These are phyloP conservation scores for Intellagama lesueurii DNA, from an alignment of 2,797 vertebrate species.

Conservation along the genomic window DNA sequence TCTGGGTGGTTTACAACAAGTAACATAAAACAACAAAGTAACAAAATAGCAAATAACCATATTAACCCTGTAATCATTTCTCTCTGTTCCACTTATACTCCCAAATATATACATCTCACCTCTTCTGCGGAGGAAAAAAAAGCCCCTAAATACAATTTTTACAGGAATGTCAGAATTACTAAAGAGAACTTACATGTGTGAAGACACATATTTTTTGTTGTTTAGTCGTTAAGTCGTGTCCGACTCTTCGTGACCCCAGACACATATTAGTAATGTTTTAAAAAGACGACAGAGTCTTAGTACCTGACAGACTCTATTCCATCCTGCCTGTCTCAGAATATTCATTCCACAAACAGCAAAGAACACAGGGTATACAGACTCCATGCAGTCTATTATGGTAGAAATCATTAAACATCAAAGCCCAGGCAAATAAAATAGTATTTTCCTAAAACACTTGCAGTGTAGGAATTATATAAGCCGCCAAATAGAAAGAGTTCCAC, in stretches of 20 bases:
- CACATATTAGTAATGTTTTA: background rate
- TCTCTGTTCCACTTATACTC: background rate
- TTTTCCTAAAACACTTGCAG: background rate
- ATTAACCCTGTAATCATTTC: background rate
- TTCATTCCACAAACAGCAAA: background rate
- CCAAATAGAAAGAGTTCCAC: background rate
- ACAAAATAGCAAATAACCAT: too few species aligned
- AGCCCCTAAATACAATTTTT: background rate
- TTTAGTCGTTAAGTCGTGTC: too few species aligned
- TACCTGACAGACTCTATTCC: background rate
- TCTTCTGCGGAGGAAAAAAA: background rate
- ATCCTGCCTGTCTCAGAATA: background rate
- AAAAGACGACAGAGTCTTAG: background rate
- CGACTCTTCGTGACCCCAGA: too few species aligned
- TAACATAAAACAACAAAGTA: too few species aligned
- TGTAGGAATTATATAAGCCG: background rate
- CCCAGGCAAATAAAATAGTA: background rate
- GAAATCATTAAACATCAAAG: background rate
- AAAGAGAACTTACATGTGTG: background rate
- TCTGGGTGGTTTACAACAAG: too few species aligned
- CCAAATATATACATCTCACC: background rate
- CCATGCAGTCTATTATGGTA: background rate
- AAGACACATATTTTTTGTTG: background rate
- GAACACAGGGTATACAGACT: background rate
- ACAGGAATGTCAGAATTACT: background rate